Base-by-base conservation (phyloP, 2,113 vertebrate species). In the Halichoeres trimaculatus region DNA sequence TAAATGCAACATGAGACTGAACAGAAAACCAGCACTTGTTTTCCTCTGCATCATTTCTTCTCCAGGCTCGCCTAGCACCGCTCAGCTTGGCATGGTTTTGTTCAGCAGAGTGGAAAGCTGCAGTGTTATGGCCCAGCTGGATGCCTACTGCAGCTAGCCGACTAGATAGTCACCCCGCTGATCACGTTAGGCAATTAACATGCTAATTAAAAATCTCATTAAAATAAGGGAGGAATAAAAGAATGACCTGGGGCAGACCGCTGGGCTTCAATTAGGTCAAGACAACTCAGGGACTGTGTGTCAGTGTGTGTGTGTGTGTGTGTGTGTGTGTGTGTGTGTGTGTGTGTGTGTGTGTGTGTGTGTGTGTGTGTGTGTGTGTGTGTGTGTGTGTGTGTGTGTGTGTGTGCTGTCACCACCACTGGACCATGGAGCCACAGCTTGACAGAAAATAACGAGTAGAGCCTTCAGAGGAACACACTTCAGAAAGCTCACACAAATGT, bases 121-220 rank as follows among this genome's bases (percentile, higher is more conserved):
- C 55, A 40, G 85, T 58, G 86, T 77, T 67, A 76, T 67, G 62
- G 83, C 88, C 72, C 87, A 87, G 91, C 75, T 90, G 91, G 86
- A 85, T 65, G 80, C 89, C 86, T 85, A 66, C 78, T 86, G 71
- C 87, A 84, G 89, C 87, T 91, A 91, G 78, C 86, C 72, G 76
- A 84, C 88, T 85, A 91, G 90, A 88, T 84, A 74, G 68, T 86
- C 81, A 67, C 84, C 90, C 90, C 38, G 53, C 91, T 92, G 91
- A 92, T 93, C 88, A 87, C 87, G 81, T 93, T 92, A 90, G 88
- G 89, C 93, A 95, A 95, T 94, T 95, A 94, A 88, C 93, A 93
- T 91, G 89, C 92, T 93, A 94, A 94, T 94, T 94, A 94, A 94
- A 94, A 95, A 93, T 90, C 92, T 93, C 86, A 95, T 94, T 95